Evolutionary conservation across 2,888 invertebrate species (phyloP), one percentile per base, ranked within the genome.

Genomic region (Holacanthella duospinosa): DNA sequence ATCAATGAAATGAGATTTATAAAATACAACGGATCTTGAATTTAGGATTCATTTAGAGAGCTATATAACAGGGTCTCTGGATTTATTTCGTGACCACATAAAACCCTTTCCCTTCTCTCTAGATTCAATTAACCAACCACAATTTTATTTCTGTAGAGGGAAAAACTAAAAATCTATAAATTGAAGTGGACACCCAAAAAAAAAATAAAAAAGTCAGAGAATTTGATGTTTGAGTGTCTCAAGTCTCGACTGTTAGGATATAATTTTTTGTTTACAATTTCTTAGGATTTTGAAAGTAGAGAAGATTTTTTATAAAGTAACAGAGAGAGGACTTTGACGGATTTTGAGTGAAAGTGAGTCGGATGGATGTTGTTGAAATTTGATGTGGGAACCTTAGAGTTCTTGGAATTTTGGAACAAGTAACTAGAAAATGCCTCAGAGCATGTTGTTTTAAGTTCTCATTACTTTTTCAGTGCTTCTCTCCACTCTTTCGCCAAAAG

Each of bases 391-490:
- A 48, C 12, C 48, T n/a, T 4, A 36, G 16, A 16, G 19, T n/a
- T 4, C 19, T 9, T 21, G n/a, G 4, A 48, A 21, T 48, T 48
- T 48, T 48, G 48, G 6, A 48, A 21, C 19, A 48, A 4, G 21
- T 48, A 48, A 48, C 6, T 48, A 48, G 48, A 21, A 48, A 48
- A 48, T 48, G 48, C 19, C 48, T 48, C 19, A 4, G 48, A 48
- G 48, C 21, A 48, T 48, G 29, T 57, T 57, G 36, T 29, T 29
- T 36, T 29, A 57, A 57, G 29, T 57, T 24, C 57, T 57, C 57
- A 57, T 57, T 57, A 57, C 57, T 57, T 57, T 57, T 57, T 57
- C 57, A 57, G 28, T 57, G 29, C 57, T 29, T 57, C n/a, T 21
- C n/a, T 57, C 29, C 16, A 48, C 16, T 48, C 21, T 21, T 36